Percentiles rank a stretch among this genome's conserved stretches.
Evolutionary conservation across 2,888 invertebrate genomes (phyloP).

Genomic region (Drosophila falleni): DNA sequence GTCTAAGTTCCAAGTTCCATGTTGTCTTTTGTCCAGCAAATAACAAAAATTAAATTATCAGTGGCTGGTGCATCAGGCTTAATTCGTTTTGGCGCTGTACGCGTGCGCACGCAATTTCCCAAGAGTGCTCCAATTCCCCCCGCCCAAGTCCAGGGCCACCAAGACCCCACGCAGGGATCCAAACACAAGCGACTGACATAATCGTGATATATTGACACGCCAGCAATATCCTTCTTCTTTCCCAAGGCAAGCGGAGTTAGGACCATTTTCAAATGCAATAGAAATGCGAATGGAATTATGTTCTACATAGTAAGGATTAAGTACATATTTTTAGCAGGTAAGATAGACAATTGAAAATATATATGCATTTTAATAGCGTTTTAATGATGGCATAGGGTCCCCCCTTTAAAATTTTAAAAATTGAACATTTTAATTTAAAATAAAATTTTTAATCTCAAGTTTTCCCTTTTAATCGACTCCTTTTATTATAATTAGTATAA

Average conservation of each 20-base stretch:
- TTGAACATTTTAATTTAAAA: too few species aligned
- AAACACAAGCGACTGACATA: slow-evolving; percentile 81
- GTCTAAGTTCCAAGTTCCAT: not conserved
- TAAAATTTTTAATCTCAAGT: too few species aligned
- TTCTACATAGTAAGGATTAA: not conserved
- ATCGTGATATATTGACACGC: slow-evolving; percentile 84
- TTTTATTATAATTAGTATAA: too few species aligned
- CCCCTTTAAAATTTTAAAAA: too few species aligned
- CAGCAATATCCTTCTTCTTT: slow-evolving; percentile 10
- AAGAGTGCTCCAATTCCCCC: slow-evolving; percentile 15
- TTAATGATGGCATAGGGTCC: too few species aligned
- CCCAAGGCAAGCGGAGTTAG: not conserved
- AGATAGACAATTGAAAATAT: too few species aligned
- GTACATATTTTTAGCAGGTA: too few species aligned
- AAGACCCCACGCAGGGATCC: slow-evolving; percentile 66
- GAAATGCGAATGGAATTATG: not conserved
- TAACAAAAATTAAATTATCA: slow-evolving; percentile 83
- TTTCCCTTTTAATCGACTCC: too few species aligned
- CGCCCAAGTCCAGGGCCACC: not conserved
- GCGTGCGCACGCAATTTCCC: slow-evolving; percentile 83
- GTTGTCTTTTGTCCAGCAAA: slow-evolving; percentile 19
- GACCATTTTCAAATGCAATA: not conserved
- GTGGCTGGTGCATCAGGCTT: slow-evolving; percentile 79
- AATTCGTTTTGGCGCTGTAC: slow-evolving; percentile 84
- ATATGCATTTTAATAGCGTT: too few species aligned